Percentiles rank a stretch among this genome's conserved stretches.
phyloP scores from a whole-genome alignment of 2,113 vertebrate genomes.

The Podocnemis expansa region DNA sequence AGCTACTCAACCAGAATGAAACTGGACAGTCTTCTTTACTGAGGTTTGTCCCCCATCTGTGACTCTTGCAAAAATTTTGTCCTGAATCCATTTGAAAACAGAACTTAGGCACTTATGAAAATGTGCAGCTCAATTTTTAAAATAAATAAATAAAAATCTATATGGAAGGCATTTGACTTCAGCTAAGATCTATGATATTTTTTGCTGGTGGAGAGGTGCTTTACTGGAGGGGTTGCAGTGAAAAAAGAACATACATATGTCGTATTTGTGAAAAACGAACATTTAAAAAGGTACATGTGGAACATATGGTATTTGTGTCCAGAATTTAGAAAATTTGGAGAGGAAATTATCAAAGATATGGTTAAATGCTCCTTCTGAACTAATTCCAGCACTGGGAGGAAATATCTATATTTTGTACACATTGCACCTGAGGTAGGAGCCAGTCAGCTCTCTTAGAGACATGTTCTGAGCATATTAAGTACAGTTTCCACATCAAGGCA shows the following conservation, averaged over 20 bases:
- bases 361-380: not conserved
- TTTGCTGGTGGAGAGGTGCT: not conserved
- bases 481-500: not conserved
- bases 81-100: not conserved
- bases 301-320: not conserved
- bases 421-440: not conserved
- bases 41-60: not conserved
- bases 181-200: not conserved
- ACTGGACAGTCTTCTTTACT: not conserved
- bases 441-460: not conserved
- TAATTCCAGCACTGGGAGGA: not conserved
- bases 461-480: not conserved
- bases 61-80: not conserved
- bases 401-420: not conserved
- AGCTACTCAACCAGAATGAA: not conserved
- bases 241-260: not conserved
- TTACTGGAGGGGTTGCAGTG: not conserved
- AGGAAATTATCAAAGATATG: not conserved
- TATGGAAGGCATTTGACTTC: not conserved
- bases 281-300: no score
- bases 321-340: not conserved
- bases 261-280: no score
- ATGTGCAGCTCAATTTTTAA: not conserved
- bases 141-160: not conserved
- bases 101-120: not conserved